These are phyloP conservation scores for Cephus pulcher DNA, from an alignment of 2,888 invertebrate species.

Conservation along the genomic window DNA sequence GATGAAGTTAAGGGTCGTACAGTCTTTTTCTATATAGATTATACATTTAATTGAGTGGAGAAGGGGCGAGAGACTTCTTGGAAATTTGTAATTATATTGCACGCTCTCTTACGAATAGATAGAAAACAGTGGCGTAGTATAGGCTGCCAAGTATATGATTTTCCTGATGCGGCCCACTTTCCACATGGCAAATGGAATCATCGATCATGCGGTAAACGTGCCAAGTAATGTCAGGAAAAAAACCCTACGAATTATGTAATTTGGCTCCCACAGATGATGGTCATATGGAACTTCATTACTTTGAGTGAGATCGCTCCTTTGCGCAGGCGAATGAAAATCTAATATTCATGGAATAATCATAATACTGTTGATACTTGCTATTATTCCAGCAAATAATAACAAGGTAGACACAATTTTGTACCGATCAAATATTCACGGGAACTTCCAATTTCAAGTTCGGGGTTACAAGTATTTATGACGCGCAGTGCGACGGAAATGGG, in stretches of 20 bases:
- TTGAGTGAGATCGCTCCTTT: too few species aligned
- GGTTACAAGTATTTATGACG: too few species aligned
- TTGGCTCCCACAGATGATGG: not conserved
- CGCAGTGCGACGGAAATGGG: too few species aligned
- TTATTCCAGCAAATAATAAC: too few species aligned
- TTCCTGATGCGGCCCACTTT: not conserved
- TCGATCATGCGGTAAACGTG: not conserved
- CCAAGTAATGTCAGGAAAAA: not conserved
- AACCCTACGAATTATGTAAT: not conserved
- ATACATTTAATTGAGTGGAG: not conserved
- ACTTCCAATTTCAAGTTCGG: too few species aligned
- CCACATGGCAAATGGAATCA: not conserved
- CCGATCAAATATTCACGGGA: too few species aligned
- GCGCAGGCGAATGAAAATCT: too few species aligned
- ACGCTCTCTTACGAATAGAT: not conserved
- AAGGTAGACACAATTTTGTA: too few species aligned
- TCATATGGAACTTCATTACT: too few species aligned
- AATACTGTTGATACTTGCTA: too few species aligned
- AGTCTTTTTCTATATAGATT: not conserved
- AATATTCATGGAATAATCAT: too few species aligned
- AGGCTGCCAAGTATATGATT: not conserved
- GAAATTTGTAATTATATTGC: not conserved
- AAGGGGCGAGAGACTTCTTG: not conserved
- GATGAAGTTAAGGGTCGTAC: not conserved
- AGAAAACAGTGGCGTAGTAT: not conserved